Evolutionary conservation across 1,140 invertebrate genomes (phyloP).

Genomic region (Drosophila repletoides): DNA sequence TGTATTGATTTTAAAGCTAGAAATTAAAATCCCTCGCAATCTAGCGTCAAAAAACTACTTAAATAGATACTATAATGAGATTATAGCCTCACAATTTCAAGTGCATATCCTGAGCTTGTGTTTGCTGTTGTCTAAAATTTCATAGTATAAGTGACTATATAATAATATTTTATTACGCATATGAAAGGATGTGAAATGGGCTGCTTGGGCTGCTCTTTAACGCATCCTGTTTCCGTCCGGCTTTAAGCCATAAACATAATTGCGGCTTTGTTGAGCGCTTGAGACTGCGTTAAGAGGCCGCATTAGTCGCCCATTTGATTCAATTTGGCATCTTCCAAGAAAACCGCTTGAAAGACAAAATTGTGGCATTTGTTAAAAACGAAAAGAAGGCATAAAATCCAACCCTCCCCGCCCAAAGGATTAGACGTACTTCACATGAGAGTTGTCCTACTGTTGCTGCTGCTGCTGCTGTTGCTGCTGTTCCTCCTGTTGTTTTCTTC

Average conservation of each 20-base stretch:
- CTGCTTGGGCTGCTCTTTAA: not conserved
- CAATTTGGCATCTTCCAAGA: constrained; percentile 33
- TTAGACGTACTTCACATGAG: constrained; percentile 33
- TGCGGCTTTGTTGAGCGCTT: constrained; percentile 28
- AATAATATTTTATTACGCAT: not conserved
- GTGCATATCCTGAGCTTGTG: not conserved
- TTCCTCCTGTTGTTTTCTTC: not conserved
- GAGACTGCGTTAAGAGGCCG: not conserved
- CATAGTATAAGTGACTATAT: not conserved
- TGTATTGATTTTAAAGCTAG: too few species aligned
- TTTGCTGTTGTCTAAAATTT: constrained; percentile 1
- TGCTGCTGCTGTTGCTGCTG: too few species aligned
- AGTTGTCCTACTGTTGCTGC: not conserved
- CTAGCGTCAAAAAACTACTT: too few species aligned
- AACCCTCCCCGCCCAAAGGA: too few species aligned
- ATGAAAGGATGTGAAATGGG: constrained; percentile 1
- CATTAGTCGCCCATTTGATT: constrained; percentile 19
- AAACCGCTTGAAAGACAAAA: constrained; percentile 60
- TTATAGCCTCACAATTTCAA: constrained; percentile 4
- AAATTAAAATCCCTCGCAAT: too few species aligned
- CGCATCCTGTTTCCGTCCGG: not conserved
- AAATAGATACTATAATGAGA: not conserved
- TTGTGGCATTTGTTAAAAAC: constrained; percentile 41
- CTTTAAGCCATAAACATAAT: constrained; percentile 49
- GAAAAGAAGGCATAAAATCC: not conserved